Evolutionary conservation across 2,888 invertebrate species (phyloP).

Genomic region (Hyposoter dolosus): DNA sequence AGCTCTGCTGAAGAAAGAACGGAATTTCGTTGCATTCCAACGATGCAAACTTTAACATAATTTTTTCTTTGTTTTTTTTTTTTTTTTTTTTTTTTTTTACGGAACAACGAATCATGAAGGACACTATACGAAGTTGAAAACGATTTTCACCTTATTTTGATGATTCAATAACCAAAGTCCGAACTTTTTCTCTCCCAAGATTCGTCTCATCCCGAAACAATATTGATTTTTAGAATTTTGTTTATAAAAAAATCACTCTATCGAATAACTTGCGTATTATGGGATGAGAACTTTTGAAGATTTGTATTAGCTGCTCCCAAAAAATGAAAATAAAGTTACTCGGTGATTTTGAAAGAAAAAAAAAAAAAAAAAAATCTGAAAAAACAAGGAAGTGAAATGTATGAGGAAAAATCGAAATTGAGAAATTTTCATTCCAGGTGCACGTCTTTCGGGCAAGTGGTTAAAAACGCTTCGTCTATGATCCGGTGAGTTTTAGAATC

Average conservation of each 20-base stretch:
- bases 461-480: conserved; percentile 71
- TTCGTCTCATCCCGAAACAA: not conserved
- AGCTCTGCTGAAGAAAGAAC: no score
- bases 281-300: not conserved
- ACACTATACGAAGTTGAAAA: not conserved
- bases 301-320: not conserved
- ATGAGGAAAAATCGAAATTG: not conserved
- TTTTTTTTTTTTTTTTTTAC: not conserved
- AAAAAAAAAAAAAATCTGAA: not conserved
- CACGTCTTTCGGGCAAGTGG: conserved; percentile 58
- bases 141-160: not conserved
- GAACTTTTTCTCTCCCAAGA: not conserved
- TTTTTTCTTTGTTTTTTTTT: conserved; percentile 34
- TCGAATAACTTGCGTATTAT: not conserved
- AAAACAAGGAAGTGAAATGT: not conserved
- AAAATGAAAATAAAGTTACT: not conserved
- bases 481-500: conserved; percentile 70
- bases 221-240: not conserved
- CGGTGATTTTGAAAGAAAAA: not conserved
- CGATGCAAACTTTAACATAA: no score
- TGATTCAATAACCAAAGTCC: not conserved
- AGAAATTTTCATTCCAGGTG: conserved; percentile 62
- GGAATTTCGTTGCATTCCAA: no score
- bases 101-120: not conserved
- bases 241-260: not conserved